These are phyloP conservation scores for Bolborhynchus lineola DNA, from an alignment of 2,113 vertebrate species.

Conservation along the genomic window DNA sequence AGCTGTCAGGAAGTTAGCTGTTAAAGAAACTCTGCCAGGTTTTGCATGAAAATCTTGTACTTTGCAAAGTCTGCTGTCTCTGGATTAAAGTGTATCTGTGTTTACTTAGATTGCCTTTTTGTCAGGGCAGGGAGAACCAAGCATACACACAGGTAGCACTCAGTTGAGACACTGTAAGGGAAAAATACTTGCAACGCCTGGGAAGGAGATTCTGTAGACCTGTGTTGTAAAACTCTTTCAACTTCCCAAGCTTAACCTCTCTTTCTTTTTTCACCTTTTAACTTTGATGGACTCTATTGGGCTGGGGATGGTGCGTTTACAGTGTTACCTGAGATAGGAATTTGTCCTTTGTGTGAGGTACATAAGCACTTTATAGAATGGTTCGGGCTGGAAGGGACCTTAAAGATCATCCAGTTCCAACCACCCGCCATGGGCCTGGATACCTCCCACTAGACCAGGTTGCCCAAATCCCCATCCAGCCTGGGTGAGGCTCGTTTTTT, in stretches of 20 bases:
- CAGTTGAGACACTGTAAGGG: background rate
- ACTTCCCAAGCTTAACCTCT: background rate
- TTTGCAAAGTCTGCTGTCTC: background rate
- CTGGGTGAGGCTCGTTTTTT: background rate
- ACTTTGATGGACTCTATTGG: background rate
- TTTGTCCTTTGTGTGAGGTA: background rate
- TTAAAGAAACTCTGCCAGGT: background rate
- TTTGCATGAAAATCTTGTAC: background rate
- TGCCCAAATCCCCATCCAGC: background rate
- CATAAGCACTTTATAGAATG: background rate
- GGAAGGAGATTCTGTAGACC: background rate
- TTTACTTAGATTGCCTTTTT: background rate
- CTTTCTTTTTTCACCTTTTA: background rate
- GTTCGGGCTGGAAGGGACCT: background rate
- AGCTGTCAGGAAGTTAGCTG: background rate
- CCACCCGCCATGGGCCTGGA: no score
- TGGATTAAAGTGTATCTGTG: background rate
- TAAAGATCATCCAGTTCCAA: background rate
- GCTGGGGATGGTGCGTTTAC: background rate
- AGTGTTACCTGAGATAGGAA: background rate
- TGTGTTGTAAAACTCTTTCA: background rate
- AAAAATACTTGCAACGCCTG: background rate
- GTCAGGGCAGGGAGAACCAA: rapidly evolving
- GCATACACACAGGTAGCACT: background rate
- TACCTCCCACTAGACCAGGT: background rate